Base-by-base conservation (phyloP, 2,113 vertebrate genomes). In the Channa maculata region DNA sequence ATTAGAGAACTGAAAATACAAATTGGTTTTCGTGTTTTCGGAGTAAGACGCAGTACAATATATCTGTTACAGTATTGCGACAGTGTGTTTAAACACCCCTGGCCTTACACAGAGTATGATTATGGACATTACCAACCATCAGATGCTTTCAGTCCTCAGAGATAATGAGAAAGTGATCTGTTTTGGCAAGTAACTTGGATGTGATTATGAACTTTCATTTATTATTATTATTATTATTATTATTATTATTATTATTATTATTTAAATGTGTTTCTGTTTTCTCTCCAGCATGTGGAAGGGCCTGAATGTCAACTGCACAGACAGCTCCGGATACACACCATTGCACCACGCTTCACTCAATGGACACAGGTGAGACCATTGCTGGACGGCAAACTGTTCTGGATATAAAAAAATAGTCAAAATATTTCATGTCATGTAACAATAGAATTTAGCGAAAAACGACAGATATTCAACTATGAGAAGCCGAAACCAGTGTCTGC, bases 221-320 rank as follows among this genome's bases (percentile, higher is more conserved):
- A 24, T 24, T 24, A 24, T 24, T 24, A 24, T 24, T 24, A 24
- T 24, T 24, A 24, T 24, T 24, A 24, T 24, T 24, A 24, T 24
- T 24, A 24, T 24, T 1, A 24, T 24, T 24, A 24, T 24, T 24
- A 24, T 24, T 24, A 24, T 24, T 24, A 24, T 24, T 1, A 24
- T 24, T 24, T 24, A 24, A 41, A 4, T 61, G 38, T 66, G 0
- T 84, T 3, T 85, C 15, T 93, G 33, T 95, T 71, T 41, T 95
- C 88, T 91, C 92, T 89, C 37, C 96, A 98, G 97, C 94, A 98
- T 98, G 90, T 98, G 97, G 97, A 94, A 96, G 87, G 97, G 96
- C 81, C 95, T 97, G 88, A 97, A 97, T 71, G 96, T 98, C 89
- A 98, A 98, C 94, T 98, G 96, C 91, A 96, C 95, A 65, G 97